Evolutionary conservation across 2,797 vertebrate species (phyloP).

Genomic region (Dryobates pubescens): DNA sequence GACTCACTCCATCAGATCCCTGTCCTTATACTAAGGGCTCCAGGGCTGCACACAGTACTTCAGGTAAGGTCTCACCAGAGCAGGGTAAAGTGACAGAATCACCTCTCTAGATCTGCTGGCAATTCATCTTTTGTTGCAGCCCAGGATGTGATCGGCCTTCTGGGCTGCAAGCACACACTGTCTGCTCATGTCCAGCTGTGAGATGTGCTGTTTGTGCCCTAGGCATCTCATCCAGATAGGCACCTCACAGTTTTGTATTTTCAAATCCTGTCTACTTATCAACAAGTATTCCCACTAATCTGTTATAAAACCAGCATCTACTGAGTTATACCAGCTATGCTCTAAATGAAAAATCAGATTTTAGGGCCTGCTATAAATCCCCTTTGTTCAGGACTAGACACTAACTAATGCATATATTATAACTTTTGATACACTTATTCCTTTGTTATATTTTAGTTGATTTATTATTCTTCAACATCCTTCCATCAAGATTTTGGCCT

Average conservation of each 20-base stretch:
- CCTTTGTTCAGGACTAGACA: constrained; percentile 3
- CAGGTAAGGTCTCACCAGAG: too few species aligned
- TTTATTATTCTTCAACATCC: constrained; percentile 54
- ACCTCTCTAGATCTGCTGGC: too few species aligned
- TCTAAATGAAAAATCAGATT: constrained; percentile 22
- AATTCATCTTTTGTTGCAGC: too few species aligned
- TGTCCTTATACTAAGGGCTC: too few species aligned
- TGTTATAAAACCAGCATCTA: neutral
- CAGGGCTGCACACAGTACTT: too few species aligned
- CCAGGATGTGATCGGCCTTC: too few species aligned
- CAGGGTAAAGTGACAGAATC: too few species aligned
- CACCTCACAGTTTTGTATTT: constrained; percentile 1
- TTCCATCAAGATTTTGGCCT: constrained; percentile 43
- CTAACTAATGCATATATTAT: constrained; percentile 33
- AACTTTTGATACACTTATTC: constrained; percentile 29
- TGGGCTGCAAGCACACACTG: too few species aligned
- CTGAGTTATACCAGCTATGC: neutral
- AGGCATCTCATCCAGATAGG: neutral
- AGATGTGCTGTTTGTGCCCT: neutral
- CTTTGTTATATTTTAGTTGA: constrained; percentile 45
- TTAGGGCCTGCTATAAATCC: neutral
- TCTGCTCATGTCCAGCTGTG: too few species aligned
- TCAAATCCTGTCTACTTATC: neutral
- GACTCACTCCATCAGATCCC: too few species aligned
- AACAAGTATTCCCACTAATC: neutral